Evolutionary conservation across 1,140 invertebrate genomes (phyloP), one percentile per base, ranked within the genome.

Genomic region (Nautilus pompilius): DNA sequence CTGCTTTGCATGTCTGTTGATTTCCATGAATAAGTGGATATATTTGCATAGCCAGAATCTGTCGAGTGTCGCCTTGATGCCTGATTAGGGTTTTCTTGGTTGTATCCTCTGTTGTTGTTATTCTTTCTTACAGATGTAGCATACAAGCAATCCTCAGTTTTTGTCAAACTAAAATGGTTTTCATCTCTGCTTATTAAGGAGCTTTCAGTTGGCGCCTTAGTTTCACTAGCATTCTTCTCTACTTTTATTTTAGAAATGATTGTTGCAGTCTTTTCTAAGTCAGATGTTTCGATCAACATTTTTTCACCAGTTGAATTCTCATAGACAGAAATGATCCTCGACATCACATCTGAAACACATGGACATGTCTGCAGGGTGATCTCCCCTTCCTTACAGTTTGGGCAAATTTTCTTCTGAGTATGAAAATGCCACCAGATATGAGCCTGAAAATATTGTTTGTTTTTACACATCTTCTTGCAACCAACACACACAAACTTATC

Each of bases 391-490:
- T 6, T 20, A 26, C 49, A 53, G 26, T 53, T 22, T 22, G 17
- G 26, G 49, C 49, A 53, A 4, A 53, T 17, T 17, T 28, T 20
- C 15, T 28, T 24, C 15, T 28, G 26, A 5, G 24, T 28, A 24
- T 53, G 49, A 24, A 53, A 53, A 24, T 53, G 49, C 49, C 49
- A 53, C 49, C 49, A 53, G 20, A 53, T 28, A 24, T 53, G 49
- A 0, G 49, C n/a, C 6, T 53, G 49, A 28, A 53, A 53, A 2
- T 6, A 20, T 6, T 24, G n/a, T 17, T 53, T 53, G 17, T 28
- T 53, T 6, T 26, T 17, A 17, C 49, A 53, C 49, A 53, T 53
- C 22, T 53, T 17, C 17, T 28, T 6, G 49, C 49, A 53, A 53
- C 26, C 29, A 5, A 53, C 17, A 17, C 49, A 53, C 24, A 53